A percentile compares a stretch with the other conserved stretches of the same genome.
These are phyloP conservation scores for Brachirus orientalis DNA, from an alignment of 2,113 vertebrate species.

Conservation along the genomic window DNA sequence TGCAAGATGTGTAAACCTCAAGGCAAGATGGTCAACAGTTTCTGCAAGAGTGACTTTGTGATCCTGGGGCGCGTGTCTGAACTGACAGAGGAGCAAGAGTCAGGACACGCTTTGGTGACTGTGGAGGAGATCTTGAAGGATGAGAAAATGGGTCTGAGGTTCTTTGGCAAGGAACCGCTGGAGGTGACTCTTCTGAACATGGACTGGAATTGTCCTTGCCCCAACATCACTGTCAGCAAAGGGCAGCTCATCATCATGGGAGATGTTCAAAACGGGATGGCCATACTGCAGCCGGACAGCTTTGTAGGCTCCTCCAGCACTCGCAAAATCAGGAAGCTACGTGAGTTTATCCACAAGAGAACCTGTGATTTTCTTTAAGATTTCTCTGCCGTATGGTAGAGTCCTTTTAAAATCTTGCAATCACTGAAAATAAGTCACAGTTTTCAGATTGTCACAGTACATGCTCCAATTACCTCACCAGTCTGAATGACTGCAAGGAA, in stretches of 20 bases:
- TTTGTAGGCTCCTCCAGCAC: constrained; percentile 88
- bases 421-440: background rate
- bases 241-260: constrained; percentile 97
- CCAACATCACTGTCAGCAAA: constrained; percentile 88
- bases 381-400: constrained; percentile 85
- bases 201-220: constrained; percentile 97
- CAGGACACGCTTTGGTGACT: constrained; percentile 90
- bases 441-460: constrained; percentile 17
- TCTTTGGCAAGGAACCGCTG: constrained; percentile 91
- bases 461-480: constrained; percentile 64
- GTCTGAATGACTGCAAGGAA: constrained; percentile 30
- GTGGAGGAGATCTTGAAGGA: constrained; percentile 98
- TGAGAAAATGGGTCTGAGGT: constrained; percentile 98
- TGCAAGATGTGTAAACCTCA: constrained; percentile 92
- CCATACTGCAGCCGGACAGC: constrained; percentile 92
- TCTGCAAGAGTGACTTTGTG: constrained; percentile 96
- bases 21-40: constrained; percentile 94
- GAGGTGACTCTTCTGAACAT: constrained; percentile 95
- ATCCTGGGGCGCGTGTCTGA: constrained; percentile 92
- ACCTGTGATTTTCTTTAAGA: constrained; percentile 95
- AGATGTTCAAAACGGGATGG: constrained; percentile 95
- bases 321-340: constrained; percentile 91
- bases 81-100: constrained; percentile 92
- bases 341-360: constrained; percentile 92
- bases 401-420: background rate